Base-by-base conservation (phyloP, 2,888 invertebrate genomes). In the Thumatha senex region DNA sequence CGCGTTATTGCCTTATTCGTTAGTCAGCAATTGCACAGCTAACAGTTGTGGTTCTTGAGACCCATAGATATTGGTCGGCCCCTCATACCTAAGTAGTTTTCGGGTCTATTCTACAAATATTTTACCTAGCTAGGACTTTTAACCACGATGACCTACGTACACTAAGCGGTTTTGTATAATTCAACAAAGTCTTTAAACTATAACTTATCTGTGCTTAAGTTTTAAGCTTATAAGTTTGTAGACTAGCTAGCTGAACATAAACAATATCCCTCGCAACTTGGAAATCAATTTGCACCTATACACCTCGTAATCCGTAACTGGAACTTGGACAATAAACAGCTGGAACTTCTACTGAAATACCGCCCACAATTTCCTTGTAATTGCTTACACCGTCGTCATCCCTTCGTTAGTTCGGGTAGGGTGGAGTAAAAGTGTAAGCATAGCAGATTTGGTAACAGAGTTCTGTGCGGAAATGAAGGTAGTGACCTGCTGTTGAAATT, bases 311-410 rank as follows among this genome's bases (percentile, higher is more conserved):
- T 14, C 40, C 42, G 11, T 15, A 1, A 12, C 13, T 45, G 8
- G 33, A 62, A 64, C 46, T 64, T 51, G 10, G 7, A 50, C 51
- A 62, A 64, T 51, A 24, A 38, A 48, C 44, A 38, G 24, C 29
- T 41, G 36, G 15, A 35, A 48, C 42, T 57, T 63, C 15, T 15
- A 40, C 40, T 33, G 36, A 59, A 50, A 34, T 42, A 18, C 39
- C 7, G 24, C 44, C 41, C 8, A 11, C 47, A 47, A 54, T 61
- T 42, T 49, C 43, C 46, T 40, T 10, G 18, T 60, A 52, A 47
- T 54, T 47, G 46, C 47, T 48, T 36, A 44, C 33, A 47, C 11
- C 38, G 38, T 51, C 24, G 47, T 54, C 51, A 40, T 39, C 39
- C n/a, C 46, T 49, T 52, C 46, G 48, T 49, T 59, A 45, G 45